phyloP scores from a whole-genome alignment of 2,113 vertebrate species.

The Micronisus gabar region DNA sequence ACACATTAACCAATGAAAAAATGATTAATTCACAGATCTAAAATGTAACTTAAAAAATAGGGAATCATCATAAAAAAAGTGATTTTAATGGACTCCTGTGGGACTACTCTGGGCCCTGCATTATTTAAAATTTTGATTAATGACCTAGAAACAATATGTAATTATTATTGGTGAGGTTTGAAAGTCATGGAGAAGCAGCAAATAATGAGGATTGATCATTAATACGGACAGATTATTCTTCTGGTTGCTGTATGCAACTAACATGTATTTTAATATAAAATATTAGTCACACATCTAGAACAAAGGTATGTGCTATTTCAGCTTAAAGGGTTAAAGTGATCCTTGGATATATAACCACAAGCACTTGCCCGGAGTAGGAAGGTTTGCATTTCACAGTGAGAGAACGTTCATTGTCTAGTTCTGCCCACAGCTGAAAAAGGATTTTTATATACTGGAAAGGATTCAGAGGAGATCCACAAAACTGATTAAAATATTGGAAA shows the following conservation, averaged over 20 bases:
- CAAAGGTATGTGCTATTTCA: background rate
- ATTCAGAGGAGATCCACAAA: background rate
- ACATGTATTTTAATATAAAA: background rate
- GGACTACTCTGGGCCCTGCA: background rate
- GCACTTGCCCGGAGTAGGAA: background rate
- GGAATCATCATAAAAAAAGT: background rate
- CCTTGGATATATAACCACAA: background rate
- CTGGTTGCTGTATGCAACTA: background rate
- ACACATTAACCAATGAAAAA: background rate
- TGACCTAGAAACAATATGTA: constrained; percentile 32
- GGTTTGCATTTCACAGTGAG: background rate
- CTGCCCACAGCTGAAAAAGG: background rate
- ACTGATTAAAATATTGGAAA: background rate
- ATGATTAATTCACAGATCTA: background rate
- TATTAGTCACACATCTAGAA: background rate
- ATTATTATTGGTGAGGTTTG: background rate
- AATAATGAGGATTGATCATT: background rate
- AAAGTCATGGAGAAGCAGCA: background rate
- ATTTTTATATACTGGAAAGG: background rate
- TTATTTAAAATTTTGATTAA: constrained; percentile 25
- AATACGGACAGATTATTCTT: background rate
- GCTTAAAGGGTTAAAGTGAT: background rate
- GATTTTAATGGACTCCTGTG: background rate
- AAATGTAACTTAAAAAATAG: background rate
- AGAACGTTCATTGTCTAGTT: background rate